Evolutionary conservation across 1,140 invertebrate genomes (phyloP).

Genomic region (Atta cephalotes): DNA sequence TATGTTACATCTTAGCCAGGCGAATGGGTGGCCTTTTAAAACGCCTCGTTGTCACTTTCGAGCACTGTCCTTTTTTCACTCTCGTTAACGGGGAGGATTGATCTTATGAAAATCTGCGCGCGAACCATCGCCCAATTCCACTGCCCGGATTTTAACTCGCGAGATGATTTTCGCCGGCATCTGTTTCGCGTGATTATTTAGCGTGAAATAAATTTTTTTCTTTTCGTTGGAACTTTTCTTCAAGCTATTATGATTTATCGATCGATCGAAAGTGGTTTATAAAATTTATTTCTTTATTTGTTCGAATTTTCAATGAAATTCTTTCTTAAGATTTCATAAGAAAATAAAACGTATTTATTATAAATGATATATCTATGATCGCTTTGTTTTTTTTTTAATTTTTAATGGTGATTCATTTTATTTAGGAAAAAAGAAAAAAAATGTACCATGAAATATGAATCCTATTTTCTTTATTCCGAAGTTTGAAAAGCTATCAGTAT

Average conservation of each 20-base stretch:
- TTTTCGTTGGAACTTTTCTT: neutral
- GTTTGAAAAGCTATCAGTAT: neutral
- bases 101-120: constrained; percentile 9
- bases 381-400: neutral
- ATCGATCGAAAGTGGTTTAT: too few relatives aligned
- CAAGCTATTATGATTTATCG: too few relatives aligned
- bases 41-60: constrained; percentile 70
- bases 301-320: neutral
- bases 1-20: constrained; percentile 75
- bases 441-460: neutral
- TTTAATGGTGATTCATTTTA: neutral
- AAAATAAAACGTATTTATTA: neutral
- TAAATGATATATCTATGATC: neutral
- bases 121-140: neutral
- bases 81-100: neutral
- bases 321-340: neutral
- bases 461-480: neutral
- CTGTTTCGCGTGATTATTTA: neutral
- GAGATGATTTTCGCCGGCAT: neutral
- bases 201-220: neutral
- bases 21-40: constrained; percentile 77
- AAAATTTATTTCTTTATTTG: too few relatives aligned
- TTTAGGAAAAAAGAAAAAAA: neutral
- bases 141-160: neutral
- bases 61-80: neutral